Base-by-base conservation (phyloP, 2,888 invertebrate genomes). In the Augiades crinisus region DNA sequence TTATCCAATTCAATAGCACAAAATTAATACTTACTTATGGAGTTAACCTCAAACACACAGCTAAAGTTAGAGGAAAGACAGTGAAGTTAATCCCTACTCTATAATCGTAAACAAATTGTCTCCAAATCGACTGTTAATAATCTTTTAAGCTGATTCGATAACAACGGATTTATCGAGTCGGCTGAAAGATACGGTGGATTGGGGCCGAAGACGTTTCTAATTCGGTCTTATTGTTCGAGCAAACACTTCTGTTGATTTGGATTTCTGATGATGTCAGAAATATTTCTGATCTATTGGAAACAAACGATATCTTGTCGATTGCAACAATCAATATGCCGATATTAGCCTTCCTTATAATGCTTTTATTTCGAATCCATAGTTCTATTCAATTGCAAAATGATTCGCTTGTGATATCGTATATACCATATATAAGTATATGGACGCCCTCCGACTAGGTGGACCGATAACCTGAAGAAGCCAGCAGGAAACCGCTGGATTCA, bases 61-160 rank as follows among this genome's bases (percentile, higher is more conserved):
- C n/a, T n/a, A n/a, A 40, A 27, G 27, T 40, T 13, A n/a, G 1
- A 14, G 5, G 13, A 41, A 22, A 14, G 14, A 4, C 21, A 8
- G 17, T 6, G 6, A 6, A 6, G 4, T 13, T 38, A 22, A 41
- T 41, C 27, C n/a, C 2, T 1, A 12, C 41, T 13, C 14, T 17
- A 17, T 27, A 27, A 27, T 41, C 41, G 27, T 43, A 30, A 43
- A 30, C 17, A 30, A 43, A 43, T 43, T 43, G 43, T 31, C 30
- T 31, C 30, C 17, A 17, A 43, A 31, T 43, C 17, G 17, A 4
- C 30, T 16, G 30, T 43, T 31, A 30, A 31, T 43, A 31, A 43
- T 43, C 30, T 31, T 10, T 16, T 10, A 30, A 31, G 43, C 30
- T 10, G 30, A 31, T 43, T 27, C 43, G 43, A 30, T 30, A 31